phyloP scores from a whole-genome alignment of 2,797 vertebrate genomes.

The Lindbergichthys nudifrons region DNA sequence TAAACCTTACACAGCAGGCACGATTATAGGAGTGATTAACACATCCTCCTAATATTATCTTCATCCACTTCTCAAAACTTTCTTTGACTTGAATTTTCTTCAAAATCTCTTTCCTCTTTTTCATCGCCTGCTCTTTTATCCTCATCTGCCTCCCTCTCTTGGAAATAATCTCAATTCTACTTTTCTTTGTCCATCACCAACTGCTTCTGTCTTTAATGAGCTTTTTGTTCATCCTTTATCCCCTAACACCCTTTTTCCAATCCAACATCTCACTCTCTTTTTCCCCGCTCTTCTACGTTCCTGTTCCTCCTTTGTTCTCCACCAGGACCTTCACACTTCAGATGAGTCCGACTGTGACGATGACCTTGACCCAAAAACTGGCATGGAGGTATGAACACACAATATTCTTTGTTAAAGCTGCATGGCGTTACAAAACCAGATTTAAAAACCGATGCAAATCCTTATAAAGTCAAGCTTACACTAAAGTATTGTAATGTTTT shows the following conservation, averaged over 20 bases:
- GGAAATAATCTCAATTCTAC: background rate
- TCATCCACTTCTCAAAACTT: background rate
- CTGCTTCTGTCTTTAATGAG: background rate
- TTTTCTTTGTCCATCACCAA: background rate
- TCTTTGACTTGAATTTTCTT: background rate
- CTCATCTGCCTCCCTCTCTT: background rate
- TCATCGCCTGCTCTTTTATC: background rate
- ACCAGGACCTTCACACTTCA: conserved; percentile 95
- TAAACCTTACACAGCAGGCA: background rate
- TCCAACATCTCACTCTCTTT: background rate
- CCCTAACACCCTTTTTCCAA: background rate
- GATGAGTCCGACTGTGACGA: conserved; percentile 99
- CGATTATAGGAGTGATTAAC: background rate
- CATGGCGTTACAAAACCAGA: background rate
- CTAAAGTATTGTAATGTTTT: background rate
- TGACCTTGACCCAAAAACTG: conserved; percentile 96
- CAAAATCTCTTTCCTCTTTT: too few species aligned
- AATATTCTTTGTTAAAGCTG: background rate
- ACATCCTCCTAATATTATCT: background rate
- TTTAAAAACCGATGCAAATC: background rate
- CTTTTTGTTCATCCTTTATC: background rate
- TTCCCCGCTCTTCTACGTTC: background rate
- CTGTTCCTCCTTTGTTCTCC: conserved; percentile 26
- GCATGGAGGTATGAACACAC: conserved; percentile 94
- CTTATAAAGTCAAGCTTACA: too few species aligned